Evolutionary conservation across 2,888 invertebrate species (phyloP).

Genomic region (Drosophila borborema): DNA sequence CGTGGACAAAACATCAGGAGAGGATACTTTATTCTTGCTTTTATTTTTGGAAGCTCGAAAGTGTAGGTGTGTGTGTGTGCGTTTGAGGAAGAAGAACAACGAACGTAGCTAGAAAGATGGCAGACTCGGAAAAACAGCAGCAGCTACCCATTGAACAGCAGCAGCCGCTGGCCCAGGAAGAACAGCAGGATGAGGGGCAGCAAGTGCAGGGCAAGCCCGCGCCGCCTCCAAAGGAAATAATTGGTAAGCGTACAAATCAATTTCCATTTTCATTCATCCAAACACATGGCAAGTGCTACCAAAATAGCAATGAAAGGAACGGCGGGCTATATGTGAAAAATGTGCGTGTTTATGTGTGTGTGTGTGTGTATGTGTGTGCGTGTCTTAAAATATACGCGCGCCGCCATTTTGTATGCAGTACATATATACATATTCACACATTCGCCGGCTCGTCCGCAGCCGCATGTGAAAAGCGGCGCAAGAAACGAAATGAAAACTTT

Average conservation of each 20-base stretch:
- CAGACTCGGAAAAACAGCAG: conserved; percentile 92
- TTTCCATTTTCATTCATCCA: conserved; percentile 64
- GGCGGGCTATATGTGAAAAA: conserved; percentile 46
- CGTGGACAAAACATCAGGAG: conserved; percentile 39
- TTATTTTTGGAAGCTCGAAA: conserved; percentile 63
- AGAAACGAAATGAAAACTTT: conserved; percentile 74
- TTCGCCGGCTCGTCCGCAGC: conserved; percentile 54
- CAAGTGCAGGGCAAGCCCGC: conserved; percentile 82
- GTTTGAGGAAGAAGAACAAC: conserved; percentile 56
- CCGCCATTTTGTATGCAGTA: conserved; percentile 81
- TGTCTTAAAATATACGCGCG: conserved; percentile 80
- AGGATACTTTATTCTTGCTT: conserved; percentile 58
- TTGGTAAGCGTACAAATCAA: conserved; percentile 87
- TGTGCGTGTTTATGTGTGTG: conserved; percentile 60
- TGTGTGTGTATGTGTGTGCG: conserved; percentile 70
- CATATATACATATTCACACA: conserved; percentile 56
- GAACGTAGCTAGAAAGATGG: conserved; percentile 87
- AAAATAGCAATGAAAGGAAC: conserved; percentile 73
- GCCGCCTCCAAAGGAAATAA: conserved; percentile 91
- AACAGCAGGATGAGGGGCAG: conserved; percentile 76
- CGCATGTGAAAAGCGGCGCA: conserved; percentile 68
- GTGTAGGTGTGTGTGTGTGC: conserved; percentile 49
- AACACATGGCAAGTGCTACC: conserved; percentile 64
- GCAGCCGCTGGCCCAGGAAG: conserved; percentile 80
- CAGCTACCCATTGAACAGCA: conserved; percentile 86